These are phyloP conservation scores for Calycopis cecrops DNA, from an alignment of 1,140 invertebrate genomes.

Conservation along the genomic window DNA sequence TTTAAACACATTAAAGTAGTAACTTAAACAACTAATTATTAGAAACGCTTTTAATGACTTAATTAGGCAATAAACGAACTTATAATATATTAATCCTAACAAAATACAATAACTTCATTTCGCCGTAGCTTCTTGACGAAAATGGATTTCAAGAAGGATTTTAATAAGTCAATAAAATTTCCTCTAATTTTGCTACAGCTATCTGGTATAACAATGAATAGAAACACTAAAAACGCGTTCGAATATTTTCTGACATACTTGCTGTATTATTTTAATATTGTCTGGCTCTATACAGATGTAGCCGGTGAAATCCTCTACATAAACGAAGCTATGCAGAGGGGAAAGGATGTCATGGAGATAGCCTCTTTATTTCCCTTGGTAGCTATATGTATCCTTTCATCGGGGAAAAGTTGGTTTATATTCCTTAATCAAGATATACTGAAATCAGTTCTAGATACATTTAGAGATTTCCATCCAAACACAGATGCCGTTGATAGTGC, in stretches of 20 bases:
- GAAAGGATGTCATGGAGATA: neutral
- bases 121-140: neutral
- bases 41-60: too few relatives aligned
- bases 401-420: neutral
- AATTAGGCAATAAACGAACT: too few relatives aligned
- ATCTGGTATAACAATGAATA: neutral
- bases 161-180: neutral
- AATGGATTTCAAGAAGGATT: constrained; percentile 1
- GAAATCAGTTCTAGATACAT: neutral
- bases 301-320: neutral
- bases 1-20: too few relatives aligned
- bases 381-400: neutral
- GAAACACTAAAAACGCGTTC: neutral
- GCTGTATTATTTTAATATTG: constrained; percentile 1
- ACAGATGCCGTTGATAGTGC: neutral
- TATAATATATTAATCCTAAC: too few relatives aligned
- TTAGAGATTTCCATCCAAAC: neutral
- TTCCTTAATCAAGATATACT: neutral
- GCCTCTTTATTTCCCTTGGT: neutral
- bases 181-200: neutral
- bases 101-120: too few relatives aligned
- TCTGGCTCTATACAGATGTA: neutral
- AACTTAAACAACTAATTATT: too few relatives aligned
- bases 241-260: neutral
- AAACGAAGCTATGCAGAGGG: neutral